Percentiles rank a stretch among this genome's conserved stretches.
These are phyloP conservation scores for Tor tambroides DNA, from an alignment of 2,113 vertebrate genomes.

Conservation along the genomic window DNA sequence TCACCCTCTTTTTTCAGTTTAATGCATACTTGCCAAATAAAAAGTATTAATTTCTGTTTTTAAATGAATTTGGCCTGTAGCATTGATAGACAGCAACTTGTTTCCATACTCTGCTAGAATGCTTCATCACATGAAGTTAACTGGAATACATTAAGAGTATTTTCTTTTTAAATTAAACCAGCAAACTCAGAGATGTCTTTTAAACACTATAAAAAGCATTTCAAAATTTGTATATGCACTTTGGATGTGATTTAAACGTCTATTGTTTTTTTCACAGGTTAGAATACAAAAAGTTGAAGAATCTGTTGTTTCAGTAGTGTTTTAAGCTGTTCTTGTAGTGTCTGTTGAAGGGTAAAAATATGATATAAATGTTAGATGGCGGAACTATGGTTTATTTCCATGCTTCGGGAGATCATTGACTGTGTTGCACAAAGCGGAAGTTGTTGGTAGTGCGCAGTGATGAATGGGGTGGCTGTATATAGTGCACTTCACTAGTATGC, in stretches of 20 bases:
- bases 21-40: not conserved
- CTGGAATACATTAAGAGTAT: not conserved
- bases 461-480: slow-evolving; percentile 14
- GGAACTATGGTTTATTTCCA: slow-evolving; percentile 35
- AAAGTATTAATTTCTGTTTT: not conserved
- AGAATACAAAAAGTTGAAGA: not conserved
- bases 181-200: not conserved
- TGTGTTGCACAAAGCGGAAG: slow-evolving; percentile 64
- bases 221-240: not conserved
- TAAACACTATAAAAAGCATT: not conserved
- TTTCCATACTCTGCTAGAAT: not conserved
- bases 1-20: not conserved
- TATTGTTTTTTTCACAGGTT: not conserved
- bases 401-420: not conserved
- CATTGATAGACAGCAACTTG: not conserved
- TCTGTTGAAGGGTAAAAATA: not conserved
- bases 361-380: not conserved
- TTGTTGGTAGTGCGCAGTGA: slow-evolving; percentile 65
- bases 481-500: not conserved
- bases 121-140: not conserved
- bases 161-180: not conserved
- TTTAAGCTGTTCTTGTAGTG: not conserved
- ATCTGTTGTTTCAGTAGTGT: not conserved
- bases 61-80: too few relatives aligned
- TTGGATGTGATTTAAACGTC: not conserved